A percentile compares a stretch with the other conserved stretches of the same genome.
These are phyloP conservation scores for Capitulum mitella DNA, from an alignment of 2,888 invertebrate species.

Conservation along the genomic window DNA sequence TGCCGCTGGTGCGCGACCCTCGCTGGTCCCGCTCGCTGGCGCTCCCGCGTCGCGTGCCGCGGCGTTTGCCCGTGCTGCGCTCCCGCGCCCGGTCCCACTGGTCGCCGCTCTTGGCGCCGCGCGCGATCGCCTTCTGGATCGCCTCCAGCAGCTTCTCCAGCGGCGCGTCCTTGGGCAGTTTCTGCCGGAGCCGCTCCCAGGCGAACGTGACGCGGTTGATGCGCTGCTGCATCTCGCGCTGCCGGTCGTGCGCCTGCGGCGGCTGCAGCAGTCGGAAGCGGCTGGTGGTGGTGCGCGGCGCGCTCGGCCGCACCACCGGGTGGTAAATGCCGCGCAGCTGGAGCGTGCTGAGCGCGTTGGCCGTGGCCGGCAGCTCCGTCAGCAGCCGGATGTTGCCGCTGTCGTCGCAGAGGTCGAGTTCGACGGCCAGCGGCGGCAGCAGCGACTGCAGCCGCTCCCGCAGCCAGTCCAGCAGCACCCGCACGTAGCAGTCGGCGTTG, in stretches of 20 bases:
- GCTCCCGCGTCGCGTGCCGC: too few species aligned
- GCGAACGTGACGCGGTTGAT: neutral
- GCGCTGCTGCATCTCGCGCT: neutral
- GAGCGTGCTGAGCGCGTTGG: neutral
- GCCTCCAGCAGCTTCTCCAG: neutral
- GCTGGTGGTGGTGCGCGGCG: neutral
- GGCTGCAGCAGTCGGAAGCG: neutral
- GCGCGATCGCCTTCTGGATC: neutral
- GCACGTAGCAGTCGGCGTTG: neutral
- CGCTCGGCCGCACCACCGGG: neutral
- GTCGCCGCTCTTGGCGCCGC: neutral
- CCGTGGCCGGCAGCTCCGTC: neutral
- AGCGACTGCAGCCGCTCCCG: neutral
- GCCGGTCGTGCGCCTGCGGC: neutral
- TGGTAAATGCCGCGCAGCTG: neutral
- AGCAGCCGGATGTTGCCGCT: neutral
- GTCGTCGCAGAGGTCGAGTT: constrained; percentile 4
- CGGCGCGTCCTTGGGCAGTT: neutral
- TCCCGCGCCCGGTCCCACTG: neutral
- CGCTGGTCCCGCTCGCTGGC: too few species aligned
- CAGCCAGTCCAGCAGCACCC: neutral
- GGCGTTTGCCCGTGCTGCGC: neutral
- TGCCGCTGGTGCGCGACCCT: too few species aligned
- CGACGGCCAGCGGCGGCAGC: neutral
- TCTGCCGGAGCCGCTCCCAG: neutral